phyloP scores from a whole-genome alignment of 2,113 vertebrate species.

The Ptilorrhoa leucosticta region DNA sequence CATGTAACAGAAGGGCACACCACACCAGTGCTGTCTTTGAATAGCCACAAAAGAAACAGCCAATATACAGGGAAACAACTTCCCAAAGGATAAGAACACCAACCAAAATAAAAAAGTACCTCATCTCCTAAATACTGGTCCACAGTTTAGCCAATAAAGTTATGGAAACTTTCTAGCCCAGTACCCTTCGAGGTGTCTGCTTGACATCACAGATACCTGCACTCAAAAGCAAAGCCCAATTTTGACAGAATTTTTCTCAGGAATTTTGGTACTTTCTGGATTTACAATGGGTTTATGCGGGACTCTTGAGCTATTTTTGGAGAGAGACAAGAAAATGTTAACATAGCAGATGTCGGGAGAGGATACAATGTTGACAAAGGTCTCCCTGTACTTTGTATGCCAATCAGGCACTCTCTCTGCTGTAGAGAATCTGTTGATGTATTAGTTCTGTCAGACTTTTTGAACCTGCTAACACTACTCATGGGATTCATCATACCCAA shows the following conservation, averaged over 20 bases:
- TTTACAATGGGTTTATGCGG: neutral
- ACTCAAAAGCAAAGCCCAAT: neutral
- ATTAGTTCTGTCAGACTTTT: slow-evolving; percentile 5
- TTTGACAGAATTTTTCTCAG: neutral
- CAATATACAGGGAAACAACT: neutral
- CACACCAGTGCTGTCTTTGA: neutral
- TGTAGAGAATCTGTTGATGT: neutral
- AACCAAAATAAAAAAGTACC: neutral
- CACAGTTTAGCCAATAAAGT: neutral
- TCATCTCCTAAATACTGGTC: neutral
- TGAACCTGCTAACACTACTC: neutral
- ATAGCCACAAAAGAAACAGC: neutral
- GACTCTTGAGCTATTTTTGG: neutral
- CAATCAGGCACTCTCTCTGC: neutral
- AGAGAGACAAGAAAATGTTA: neutral
- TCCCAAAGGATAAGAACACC: neutral
- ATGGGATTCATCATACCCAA: neutral
- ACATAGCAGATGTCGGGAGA: accelerated
- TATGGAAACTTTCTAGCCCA: neutral
- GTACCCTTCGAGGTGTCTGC: neutral
- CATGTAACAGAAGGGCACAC: neutral
- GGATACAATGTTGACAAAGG: neutral
- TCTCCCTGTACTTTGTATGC: neutral
- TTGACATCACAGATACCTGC: neutral
- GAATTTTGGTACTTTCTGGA: neutral